phyloP scores from a whole-genome alignment of 2,797 vertebrate species.

The Novumbra hubbsi region DNA sequence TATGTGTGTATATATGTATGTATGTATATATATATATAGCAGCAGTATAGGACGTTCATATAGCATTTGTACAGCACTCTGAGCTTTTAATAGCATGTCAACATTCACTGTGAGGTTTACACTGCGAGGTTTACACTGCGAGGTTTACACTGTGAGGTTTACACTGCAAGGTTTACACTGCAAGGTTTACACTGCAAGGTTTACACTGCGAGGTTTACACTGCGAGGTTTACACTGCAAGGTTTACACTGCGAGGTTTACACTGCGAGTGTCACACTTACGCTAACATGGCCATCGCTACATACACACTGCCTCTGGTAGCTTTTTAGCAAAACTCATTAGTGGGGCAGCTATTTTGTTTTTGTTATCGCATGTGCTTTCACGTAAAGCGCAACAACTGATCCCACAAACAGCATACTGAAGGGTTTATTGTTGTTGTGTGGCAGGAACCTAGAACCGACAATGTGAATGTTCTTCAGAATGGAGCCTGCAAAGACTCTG shows the following conservation, averaged over 20 bases:
- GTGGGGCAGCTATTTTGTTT: not conserved
- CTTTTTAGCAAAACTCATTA: not conserved
- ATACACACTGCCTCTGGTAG: not conserved
- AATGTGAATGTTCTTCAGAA: conserved; percentile 19
- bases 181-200: too few relatives aligned
- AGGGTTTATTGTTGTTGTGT: not conserved
- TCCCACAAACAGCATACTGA: not conserved
- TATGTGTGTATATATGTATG: too few relatives aligned
- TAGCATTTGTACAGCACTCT: not conserved
- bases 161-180: too few relatives aligned
- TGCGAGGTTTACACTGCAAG: too few relatives aligned
- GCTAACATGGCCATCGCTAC: too few relatives aligned
- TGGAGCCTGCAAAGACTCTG: conserved; percentile 17
- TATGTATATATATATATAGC: too few relatives aligned
- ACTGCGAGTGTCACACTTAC: too few relatives aligned
- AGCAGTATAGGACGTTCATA: not conserved
- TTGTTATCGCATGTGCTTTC: not conserved
- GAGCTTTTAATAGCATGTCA: not conserved
- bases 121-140: too few relatives aligned
- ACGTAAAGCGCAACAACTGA: not conserved
- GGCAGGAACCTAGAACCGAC: conserved; percentile 57
- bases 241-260: too few relatives aligned
- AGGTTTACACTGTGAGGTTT: too few relatives aligned
- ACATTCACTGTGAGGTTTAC: too few relatives aligned
- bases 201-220: too few relatives aligned